Evolutionary conservation across 2,113 vertebrate genomes (phyloP).

Genomic region (Hippocampus guttulatus): DNA sequence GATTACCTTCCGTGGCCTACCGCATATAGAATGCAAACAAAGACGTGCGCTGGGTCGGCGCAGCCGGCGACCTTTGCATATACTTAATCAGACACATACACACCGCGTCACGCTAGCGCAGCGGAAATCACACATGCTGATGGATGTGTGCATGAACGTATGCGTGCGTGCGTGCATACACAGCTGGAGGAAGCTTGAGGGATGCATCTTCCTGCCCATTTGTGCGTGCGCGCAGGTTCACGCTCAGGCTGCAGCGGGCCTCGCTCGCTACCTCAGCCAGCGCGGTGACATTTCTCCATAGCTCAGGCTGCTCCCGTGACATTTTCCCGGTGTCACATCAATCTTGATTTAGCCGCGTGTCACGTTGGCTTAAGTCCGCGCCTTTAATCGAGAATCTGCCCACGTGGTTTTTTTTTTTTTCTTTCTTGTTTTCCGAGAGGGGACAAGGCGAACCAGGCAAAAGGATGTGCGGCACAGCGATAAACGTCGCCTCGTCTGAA

Average conservation of each 20-base stretch:
- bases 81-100: neutral
- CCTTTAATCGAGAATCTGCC: slow-evolving; percentile 55
- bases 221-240: slow-evolving; percentile 13
- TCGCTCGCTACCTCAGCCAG: slow-evolving; percentile 26
- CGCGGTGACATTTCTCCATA: slow-evolving; percentile 70
- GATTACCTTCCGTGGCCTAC: neutral
- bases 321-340: slow-evolving; percentile 78
- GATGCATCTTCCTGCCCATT: neutral
- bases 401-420: slow-evolving; percentile 12
- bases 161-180: neutral
- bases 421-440: neutral
- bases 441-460: slow-evolving; percentile 5
- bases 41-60: neutral
- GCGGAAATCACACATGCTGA: neutral
- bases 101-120: neutral
- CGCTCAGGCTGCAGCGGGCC: slow-evolving; percentile 22
- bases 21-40: neutral
- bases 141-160: neutral
- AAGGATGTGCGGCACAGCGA: neutral
- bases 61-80: neutral
- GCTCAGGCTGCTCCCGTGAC: slow-evolving; percentile 64
- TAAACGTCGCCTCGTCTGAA: neutral
- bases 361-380: slow-evolving; percentile 68
- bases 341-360: slow-evolving; percentile 73
- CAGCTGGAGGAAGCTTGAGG: neutral